Evolutionary conservation across 2,888 invertebrate species (phyloP).

Genomic region (Philereme transversata): DNA sequence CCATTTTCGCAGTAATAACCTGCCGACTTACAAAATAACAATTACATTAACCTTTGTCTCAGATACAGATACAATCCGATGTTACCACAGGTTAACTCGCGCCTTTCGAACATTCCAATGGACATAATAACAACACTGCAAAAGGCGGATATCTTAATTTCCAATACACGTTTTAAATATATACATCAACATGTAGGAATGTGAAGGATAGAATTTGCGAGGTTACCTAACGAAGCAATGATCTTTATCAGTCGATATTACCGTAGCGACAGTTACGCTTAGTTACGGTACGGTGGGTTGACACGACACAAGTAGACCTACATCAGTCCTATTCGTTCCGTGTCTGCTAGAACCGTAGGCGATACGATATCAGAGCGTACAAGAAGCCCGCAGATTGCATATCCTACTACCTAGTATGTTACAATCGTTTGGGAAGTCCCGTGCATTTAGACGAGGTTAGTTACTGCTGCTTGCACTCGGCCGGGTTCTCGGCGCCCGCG

Average conservation of each 20-base stretch:
- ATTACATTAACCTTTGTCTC: slow-evolving; percentile 53
- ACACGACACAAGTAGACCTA: slow-evolving; percentile 19
- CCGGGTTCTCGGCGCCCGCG: slow-evolving; percentile 69
- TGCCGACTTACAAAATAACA: slow-evolving; percentile 28
- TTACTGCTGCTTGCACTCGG: slow-evolving; percentile 90
- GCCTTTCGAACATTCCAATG: slow-evolving; percentile 7
- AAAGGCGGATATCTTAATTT: slow-evolving; percentile 42
- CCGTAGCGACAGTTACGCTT: slow-evolving; percentile 33
- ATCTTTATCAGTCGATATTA: slow-evolving; percentile 35
- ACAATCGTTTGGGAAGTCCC: slow-evolving; percentile 23
- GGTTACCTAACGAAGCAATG: slow-evolving; percentile 31
- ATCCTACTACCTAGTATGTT: slow-evolving; percentile 24
- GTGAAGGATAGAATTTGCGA: slow-evolving; percentile 35
- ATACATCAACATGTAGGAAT: slow-evolving; percentile 34
- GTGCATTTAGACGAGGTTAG: slow-evolving; percentile 17
- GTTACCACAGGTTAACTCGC: slow-evolving; percentile 24
- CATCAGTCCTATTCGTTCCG: slow-evolving; percentile 1
- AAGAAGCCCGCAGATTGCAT: slow-evolving; percentile 37
- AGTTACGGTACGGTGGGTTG: slow-evolving; percentile 28
- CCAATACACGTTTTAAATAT: slow-evolving; percentile 31
- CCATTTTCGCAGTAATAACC: slow-evolving; percentile 6
- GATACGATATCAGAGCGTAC: slow-evolving; percentile 26
- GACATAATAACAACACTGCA: slow-evolving; percentile 32
- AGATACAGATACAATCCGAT: slow-evolving; percentile 50
- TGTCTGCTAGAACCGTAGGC: slow-evolving; percentile 24